Base-by-base conservation (phyloP, 1,140 invertebrate species). In the Bombyx mori region DNA sequence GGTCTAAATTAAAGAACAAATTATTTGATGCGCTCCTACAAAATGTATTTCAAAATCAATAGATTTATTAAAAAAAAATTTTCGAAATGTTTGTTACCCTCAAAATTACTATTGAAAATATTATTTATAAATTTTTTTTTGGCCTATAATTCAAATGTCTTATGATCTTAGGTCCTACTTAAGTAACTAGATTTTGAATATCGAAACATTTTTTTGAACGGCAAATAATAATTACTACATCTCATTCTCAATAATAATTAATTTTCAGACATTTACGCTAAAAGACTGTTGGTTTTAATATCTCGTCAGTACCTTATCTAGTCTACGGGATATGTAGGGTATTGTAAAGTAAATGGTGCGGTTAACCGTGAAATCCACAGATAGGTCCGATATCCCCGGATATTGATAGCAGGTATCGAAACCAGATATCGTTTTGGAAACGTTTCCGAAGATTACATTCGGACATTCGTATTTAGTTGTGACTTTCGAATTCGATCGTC, bases 341-440 rank as follows among this genome's bases (percentile, higher is more conserved):
- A 74, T 79, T 73, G 75, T 75, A 68, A 71, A 69, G 68, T 60
- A 60, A 82, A 76, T 77, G 77, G 77, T 78, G 74, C 80, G 69
- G 77, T 74, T 80, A 79, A 71, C 79, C 79, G 80, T 85, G 79
- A 83, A 85, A 83, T 77, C 68, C 71, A 57, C 61, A 75, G 79
- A 83, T 83, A 82, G 66, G 68, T 58, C 61, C 69, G 73, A 75
- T 74, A 75, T 72, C 68, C 69, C 73, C 76, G 73, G 75, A 80
- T 77, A 77, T 78, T 76, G 79, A 82, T 83, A 83, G 69, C 77
- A 80, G 72, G 73, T 80, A 79, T 69, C 56, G 60, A 57, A 68
- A 72, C 66, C 70, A 68, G 68, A 74, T 75, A 76, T 79, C 71
- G 72, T 75, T 82, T 76, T 68, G 72, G 75, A 65, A 71, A 77